Percentiles rank a stretch among this genome's conserved stretches.
Conservation (phyloP, 2,888 invertebrate species). For the Sicus ferrugineus region DNA sequence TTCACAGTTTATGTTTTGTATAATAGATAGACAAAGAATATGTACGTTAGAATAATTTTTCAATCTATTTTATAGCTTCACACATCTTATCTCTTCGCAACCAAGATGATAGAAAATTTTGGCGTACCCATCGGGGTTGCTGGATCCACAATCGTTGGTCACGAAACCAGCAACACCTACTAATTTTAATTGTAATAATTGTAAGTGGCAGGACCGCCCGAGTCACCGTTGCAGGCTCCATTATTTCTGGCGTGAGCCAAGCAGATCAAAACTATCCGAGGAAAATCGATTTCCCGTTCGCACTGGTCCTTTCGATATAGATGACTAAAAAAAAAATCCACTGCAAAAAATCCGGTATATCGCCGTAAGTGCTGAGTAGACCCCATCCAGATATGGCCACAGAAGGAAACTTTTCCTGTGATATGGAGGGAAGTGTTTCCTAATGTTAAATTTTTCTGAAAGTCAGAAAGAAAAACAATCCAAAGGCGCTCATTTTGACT, state of each 20-base stretch:
- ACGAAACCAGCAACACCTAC: constrained; percentile 57
- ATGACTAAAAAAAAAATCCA: constrained; percentile 47
- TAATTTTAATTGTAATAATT: constrained; percentile 48
- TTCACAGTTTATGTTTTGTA: too few relatives aligned
- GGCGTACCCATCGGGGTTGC: constrained; percentile 57
- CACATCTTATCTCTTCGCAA: too few relatives aligned
- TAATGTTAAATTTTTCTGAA: too few relatives aligned
- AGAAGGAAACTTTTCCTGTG: too few relatives aligned
- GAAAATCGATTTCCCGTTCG: constrained; percentile 37
- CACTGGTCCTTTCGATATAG: constrained; percentile 48
- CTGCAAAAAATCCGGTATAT: constrained; percentile 47
- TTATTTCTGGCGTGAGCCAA: constrained; percentile 49
- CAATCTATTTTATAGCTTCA: too few relatives aligned
- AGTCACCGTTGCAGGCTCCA: constrained; percentile 57
- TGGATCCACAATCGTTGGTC: constrained; percentile 47
- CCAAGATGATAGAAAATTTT: constrained; percentile 48
- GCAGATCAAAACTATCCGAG: constrained; percentile 51
- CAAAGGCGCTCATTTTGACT: too few relatives aligned
- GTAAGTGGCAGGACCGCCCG: constrained; percentile 55
- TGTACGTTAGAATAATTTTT: too few relatives aligned
- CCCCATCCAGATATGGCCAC: constrained; percentile 59
- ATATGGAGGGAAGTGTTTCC: too few relatives aligned
- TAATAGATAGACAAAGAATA: too few relatives aligned
- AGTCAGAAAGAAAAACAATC: too few relatives aligned
- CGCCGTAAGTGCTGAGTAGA: constrained; percentile 41